Evolutionary conservation across 2,797 vertebrate genomes (phyloP), one percentile per base, ranked within the genome.

Genomic region (Premnoplex brunnescens): DNA sequence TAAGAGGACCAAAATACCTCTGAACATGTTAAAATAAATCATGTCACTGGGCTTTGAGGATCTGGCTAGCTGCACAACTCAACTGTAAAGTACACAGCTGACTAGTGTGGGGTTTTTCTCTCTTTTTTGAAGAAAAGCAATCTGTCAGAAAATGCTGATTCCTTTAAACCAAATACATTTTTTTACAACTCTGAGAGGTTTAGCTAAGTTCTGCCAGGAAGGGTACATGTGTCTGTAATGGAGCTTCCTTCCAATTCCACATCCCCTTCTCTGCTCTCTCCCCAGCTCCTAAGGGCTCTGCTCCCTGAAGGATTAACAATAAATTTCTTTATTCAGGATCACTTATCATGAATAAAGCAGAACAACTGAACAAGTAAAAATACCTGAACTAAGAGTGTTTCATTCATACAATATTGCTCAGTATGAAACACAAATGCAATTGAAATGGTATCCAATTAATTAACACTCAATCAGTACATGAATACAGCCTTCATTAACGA

Each of bases 1-100:
- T 96, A 96, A 95, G 91, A 95, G 87, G 43, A 91, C 91, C 74
- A 95, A 97, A 96, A 96, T 96, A 96, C 51, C 90, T 95, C 83
- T 62, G 94, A 95, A 96, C 92, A 91, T 28, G 86, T 71, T 95
- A 82, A 91, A 93, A 95, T 95, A 94, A 93, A 97, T 97, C 94
- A 96, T 62, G 82, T 89, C 89, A 83, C 68, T 89, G 84, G 88
- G 68, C 77, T 94, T 34, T 59, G 91, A 95, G 93, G 88, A 74
- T 73, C 39, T 85, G 54, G 59, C 82, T 67, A 67, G 79, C 89
- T 78, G 73, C 51, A 93, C 80, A 95, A 95, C 92, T 86, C 68
- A 68, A 19, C 87, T 72, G 87, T 59, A 41, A 92, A 90, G 63
- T 4, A 79, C 56, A 49, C 51, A 59, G 88, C 55, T 87, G 77